Base-by-base conservation (phyloP, 2,888 invertebrate genomes). In the Cetonia aurata region DNA sequence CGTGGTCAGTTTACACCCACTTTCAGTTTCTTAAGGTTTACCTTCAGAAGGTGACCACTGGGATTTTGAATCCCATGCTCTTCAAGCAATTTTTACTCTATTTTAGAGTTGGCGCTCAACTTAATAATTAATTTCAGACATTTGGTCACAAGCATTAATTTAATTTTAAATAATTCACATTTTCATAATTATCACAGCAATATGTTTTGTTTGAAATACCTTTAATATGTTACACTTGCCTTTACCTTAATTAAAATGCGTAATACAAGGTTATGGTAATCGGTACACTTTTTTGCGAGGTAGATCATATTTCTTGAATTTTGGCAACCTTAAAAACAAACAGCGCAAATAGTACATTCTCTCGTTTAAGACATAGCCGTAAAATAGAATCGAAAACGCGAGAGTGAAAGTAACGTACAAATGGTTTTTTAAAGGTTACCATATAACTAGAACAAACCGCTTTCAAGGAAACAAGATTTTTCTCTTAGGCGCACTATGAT, bases 381-480 rank as follows among this genome's bases (percentile, higher is more conserved):
- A 60, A 46, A 60, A 31, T 15, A 48, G 60, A 60, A 60, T 67
- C 55, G 67, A 67, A 67, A 67, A 67, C 55, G 44, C 44, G 53
- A 67, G 52, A 67, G 67, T 67, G 67, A 67, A 67, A 67, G 67
- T 53, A 66, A 33, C 52, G 52, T 52, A 44, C 67, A 55, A 25
- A 67, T 53, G 42, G 67, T 67, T 67, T 67, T 67, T 67, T 67
- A 55, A 67, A 67, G 67, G 67, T 67, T 67, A 67, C 55, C 37
- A 42, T 67, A 55, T 56, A 67, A 67, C 55, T 67, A 44, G 67
- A 67, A 67, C 67, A 67, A 41, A 48, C 60, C 37, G 37, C 37
- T 56, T 55, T 67, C 67, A 55, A 67, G 67, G 67, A 67, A 67
- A 67, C 53, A 25, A 37, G 42, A 46, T 67, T 67, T 67, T 67